Evolutionary conservation across 2,113 vertebrate genomes (phyloP).

Genomic region (Gobius niger): DNA sequence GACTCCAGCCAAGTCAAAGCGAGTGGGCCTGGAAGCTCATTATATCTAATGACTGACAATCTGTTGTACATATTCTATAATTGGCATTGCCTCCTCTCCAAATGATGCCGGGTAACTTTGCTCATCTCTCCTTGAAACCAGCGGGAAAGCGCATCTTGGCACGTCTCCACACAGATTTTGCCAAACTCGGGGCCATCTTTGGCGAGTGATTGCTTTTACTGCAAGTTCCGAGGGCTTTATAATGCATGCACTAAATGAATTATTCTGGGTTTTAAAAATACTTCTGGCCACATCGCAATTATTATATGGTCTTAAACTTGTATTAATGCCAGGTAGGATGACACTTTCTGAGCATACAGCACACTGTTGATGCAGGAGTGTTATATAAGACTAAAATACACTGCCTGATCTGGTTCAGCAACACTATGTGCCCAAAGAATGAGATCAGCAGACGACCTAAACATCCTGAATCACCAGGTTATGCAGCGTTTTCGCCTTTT

Average conservation of each 20-base stretch:
- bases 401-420: no score
- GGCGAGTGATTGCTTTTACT: constrained; percentile 1
- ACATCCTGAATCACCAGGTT: no score
- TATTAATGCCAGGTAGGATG: no score
- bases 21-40: constrained; percentile 7
- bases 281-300: neutral
- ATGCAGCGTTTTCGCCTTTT: no score
- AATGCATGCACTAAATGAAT: neutral
- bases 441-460: no score
- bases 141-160: constrained; percentile 7
- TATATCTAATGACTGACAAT: constrained; percentile 21
- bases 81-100: constrained; percentile 6
- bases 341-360: no score
- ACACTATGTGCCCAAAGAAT: no score
- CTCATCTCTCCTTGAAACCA: constrained; percentile 17
- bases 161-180: constrained; percentile 3
- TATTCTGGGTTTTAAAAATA: neutral
- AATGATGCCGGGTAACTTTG: constrained; percentile 7
- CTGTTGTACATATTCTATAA: constrained; percentile 15
- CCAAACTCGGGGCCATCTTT: neutral
- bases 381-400: no score
- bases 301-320: no score
- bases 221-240: neutral
- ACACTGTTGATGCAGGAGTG: no score
- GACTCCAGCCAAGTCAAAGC: constrained; percentile 8